Evolutionary conservation across 2,113 vertebrate genomes (phyloP), one percentile per base, ranked within the genome.

Genomic region (Cygnus buccinator): DNA sequence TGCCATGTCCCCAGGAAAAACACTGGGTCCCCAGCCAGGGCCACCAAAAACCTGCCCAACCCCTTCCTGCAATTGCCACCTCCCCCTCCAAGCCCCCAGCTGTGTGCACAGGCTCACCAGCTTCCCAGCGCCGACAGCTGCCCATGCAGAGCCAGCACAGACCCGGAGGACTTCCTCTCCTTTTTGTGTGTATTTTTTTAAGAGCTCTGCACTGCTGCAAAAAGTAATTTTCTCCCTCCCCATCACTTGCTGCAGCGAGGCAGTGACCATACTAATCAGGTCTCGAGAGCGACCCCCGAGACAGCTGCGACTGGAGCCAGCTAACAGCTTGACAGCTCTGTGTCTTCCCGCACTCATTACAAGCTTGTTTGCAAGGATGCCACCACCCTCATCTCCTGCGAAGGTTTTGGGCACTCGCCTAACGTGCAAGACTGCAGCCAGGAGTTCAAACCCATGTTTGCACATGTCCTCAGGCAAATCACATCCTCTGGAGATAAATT

Each of bases 271-370:
- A 89, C 31, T n/a, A 57, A 94, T 88, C 62, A 13, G 22, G 82
- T 70, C 68, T 74, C 2, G 1, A 18, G 80, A 1, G 1, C 2
- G 9, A 65, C 16, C 39, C 44, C 10, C 3, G 15, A 18, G 46
- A 33, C 0, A 0, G 28, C 46, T 23, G 13, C 1, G 17, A 79
- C 8, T 14, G 8, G 15, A 65, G 18, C 25, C 20, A 9, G 57
- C 37, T 7, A 57, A 19, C 50, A 35, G 63, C 15, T 33, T 25
- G 88, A 48, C 85, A 70, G 55, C 68, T 94, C 87, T 1, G 0
- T 12, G 35, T 33, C 48, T 54, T 91, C 67, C 87, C 6, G 0
- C 12, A 6, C 41, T 20, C 29, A 13, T 87, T 67, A 35, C 33
- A 5, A 59, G 77, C 62, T 55, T 11, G 9, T 80, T 75, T 26